These are phyloP conservation scores for Cavia aperea DNA, from an alignment of 2,113 vertebrate species.

Conservation along the genomic window DNA sequence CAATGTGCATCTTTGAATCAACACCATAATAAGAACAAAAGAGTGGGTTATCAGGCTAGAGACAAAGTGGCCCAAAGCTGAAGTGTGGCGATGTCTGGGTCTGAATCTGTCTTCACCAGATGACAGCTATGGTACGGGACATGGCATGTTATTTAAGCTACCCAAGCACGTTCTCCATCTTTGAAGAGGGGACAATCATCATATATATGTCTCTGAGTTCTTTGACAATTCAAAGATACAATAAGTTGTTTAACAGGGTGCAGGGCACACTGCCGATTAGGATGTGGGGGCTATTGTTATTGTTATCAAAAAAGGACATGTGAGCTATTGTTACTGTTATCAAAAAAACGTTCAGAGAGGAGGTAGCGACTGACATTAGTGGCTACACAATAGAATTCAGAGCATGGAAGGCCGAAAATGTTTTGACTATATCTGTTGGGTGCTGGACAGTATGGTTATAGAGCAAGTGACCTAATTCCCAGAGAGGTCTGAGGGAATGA, in stretches of 20 bases:
- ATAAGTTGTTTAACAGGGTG: not conserved
- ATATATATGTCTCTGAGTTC: not conserved
- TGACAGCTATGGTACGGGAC: not conserved
- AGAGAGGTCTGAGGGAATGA: not conserved
- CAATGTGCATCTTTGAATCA: not conserved
- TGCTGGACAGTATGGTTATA: not conserved
- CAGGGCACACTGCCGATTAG: not conserved
- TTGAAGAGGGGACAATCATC: not conserved
- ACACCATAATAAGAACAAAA: not conserved
- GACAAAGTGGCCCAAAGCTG: not conserved
- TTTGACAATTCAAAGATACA: not conserved
- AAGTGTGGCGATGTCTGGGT: not conserved
- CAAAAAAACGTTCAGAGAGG: not conserved
- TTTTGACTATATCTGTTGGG: not conserved
- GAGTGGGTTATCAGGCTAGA: not conserved
- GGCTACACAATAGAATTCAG: not conserved
- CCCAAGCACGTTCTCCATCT: not conserved
- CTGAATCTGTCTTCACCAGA: not conserved
- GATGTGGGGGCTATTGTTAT: not conserved
- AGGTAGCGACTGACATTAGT: not conserved
- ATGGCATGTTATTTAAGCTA: not conserved
- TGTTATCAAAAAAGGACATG: not conserved
- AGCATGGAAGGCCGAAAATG: not conserved
- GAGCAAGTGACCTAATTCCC: not conserved
- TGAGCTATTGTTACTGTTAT: no score